Base-by-base conservation (phyloP, 2,113 vertebrate genomes). In the Collichthys lucidus region DNA sequence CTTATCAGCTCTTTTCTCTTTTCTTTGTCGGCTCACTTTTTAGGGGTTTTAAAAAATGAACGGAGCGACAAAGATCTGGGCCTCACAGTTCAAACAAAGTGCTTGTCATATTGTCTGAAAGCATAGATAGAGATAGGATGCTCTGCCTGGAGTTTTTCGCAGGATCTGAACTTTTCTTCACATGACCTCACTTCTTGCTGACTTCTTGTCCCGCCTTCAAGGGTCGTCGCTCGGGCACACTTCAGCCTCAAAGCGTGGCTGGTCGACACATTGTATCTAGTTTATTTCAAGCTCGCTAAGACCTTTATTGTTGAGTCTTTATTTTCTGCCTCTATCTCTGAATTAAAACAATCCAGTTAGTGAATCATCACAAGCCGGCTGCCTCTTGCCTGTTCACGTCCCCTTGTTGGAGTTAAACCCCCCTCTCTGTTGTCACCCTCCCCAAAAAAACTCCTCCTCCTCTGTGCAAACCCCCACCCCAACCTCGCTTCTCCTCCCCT, bases 311-410 rank as follows among this genome's bases (percentile, higher is more conserved):
- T 49, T 20, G 4, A 40, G 12, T 40, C 35, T 40, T 40, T 9
- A 40, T 40, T 40, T 35, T 35, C 35, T 40, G 35, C 35, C 35
- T 40, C 8, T 40, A 40, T 40, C 35, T 40, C 35, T 40, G 7
- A 40, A 40, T 8, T 40, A 40, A 67, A 84, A 77, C 35, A 70
- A 22, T 35, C 73, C 63, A 74, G 64, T 78, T 86, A 72, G 74
- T 69, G 12, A 46, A 70, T 49, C 89, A 92, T 93, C 89, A 81
- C 88, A 90, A 72, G 87, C 91, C 5, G 35, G 29, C n/a, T 85
- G 70, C 77, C 79, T 70, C 84, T 84, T 82, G 75, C 82, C 47
- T 53, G 24, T 63, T 81, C 61, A 83, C 12, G 40, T 80, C 56
- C 60, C 72, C 85, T 77, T 53, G 44, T 61, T 83, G 69, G 65